phyloP scores from a whole-genome alignment of 1,140 invertebrate species.

The Ladona fulva region DNA sequence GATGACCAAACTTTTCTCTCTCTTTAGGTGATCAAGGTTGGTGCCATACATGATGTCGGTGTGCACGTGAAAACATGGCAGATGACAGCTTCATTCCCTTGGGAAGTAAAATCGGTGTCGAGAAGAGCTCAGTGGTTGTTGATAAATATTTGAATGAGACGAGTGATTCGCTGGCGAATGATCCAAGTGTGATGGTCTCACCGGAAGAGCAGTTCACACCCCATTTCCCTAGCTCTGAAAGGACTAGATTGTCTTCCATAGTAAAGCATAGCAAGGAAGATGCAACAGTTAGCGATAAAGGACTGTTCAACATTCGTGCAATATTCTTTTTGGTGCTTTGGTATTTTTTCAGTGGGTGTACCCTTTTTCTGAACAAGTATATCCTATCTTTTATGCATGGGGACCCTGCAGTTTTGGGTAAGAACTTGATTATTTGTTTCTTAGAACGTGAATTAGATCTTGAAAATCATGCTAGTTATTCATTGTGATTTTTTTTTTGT shows the following conservation, averaged over 20 bases:
- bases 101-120: not conserved
- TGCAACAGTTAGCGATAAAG: slow-evolving; percentile 26
- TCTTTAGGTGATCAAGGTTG: too few relatives aligned
- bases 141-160: not conserved
- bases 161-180: not conserved
- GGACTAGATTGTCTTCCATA: not conserved
- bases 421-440: too few relatives aligned
- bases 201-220: not conserved
- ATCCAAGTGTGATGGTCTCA: not conserved
- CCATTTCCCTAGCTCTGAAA: not conserved
- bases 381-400: slow-evolving; percentile 66
- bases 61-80: not conserved
- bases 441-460: not conserved
- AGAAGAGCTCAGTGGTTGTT: not conserved
- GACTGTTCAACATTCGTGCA: slow-evolving; percentile 52
- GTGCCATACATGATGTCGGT: too few relatives aligned
- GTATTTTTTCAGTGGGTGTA: slow-evolving; percentile 71
- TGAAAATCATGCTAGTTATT: not conserved
- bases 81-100: not conserved
- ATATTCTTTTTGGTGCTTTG: slow-evolving; percentile 60
- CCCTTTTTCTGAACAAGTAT: slow-evolving; percentile 77
- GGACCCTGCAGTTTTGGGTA: slow-evolving; percentile 72
- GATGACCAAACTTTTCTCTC: too few relatives aligned
- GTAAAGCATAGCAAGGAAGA: not conserved
- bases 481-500: not conserved